Percentiles rank a stretch among this genome's conserved stretches.
These are phyloP conservation scores for Diorhabda sublineata DNA, from an alignment of 1,140 invertebrate genomes.

Conservation along the genomic window DNA sequence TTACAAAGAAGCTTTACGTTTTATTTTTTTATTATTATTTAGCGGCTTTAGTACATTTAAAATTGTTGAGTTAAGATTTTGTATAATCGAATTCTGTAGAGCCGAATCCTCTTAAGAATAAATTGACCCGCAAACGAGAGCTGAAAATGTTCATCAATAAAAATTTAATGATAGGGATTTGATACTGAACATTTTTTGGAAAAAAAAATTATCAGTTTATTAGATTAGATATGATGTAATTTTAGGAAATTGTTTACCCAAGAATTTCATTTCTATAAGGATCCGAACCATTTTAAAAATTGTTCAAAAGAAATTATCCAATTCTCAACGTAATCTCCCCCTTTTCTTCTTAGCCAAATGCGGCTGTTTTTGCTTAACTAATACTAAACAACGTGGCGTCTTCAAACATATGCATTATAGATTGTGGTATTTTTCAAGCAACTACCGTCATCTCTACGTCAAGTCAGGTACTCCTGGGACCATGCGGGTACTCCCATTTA, in stretches of 20 bases:
- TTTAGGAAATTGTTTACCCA: background rate
- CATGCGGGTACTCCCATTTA: no score
- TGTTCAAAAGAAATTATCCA: conserved; percentile 1
- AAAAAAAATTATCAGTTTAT: background rate
- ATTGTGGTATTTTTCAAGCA: no score
- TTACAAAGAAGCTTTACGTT: no score
- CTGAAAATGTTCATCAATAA: background rate
- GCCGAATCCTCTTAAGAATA: background rate
- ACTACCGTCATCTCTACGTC: no score
- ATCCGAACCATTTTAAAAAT: background rate
- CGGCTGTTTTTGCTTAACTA: no score
- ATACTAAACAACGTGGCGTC: no score
- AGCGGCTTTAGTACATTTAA: no score
- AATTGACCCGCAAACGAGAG: background rate
- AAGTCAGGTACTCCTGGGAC: no score
- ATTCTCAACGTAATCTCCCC: background rate
- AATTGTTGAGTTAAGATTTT: no score
- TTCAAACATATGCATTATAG: no score
- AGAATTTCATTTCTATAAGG: background rate
- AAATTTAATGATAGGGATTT: background rate
- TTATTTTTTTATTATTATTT: no score
- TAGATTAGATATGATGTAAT: background rate
- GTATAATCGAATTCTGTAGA: background rate
- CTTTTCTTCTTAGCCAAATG: no score
- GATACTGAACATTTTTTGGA: background rate